phyloP scores from a whole-genome alignment of 2,888 invertebrate species.

The Papilio elwesi region DNA sequence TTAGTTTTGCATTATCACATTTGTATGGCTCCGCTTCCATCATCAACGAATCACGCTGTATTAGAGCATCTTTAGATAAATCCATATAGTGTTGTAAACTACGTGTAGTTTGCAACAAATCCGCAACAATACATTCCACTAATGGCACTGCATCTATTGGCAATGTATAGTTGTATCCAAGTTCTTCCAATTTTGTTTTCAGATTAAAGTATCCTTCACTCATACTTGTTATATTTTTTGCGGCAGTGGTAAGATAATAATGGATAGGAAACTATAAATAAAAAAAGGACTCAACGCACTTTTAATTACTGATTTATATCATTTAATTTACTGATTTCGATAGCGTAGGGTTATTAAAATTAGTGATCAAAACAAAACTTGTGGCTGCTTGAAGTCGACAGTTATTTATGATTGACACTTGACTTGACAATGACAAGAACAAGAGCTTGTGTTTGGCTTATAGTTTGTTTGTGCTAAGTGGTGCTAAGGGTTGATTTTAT shows the following conservation, averaged over 20 bases:
- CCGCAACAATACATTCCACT: conserved; percentile 91
- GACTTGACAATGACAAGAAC: no score
- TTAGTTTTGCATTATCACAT: conserved; percentile 90
- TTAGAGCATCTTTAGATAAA: conserved; percentile 87
- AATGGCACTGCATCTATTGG: conserved; percentile 91
- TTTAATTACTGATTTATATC: background rate
- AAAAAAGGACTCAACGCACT: background rate
- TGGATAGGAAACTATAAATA: background rate
- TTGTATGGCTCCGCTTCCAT: conserved; percentile 90
- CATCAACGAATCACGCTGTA: conserved; percentile 88
- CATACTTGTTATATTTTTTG: conserved; percentile 1
- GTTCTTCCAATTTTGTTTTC: conserved; percentile 88
- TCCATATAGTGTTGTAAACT: conserved; percentile 93
- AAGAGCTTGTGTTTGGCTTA: no score
- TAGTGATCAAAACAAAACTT: conserved; percentile 11
- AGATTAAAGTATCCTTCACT: conserved; percentile 33
- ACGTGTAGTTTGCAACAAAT: conserved; percentile 94
- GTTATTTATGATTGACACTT: background rate
- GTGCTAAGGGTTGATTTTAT: no score
- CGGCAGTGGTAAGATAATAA: background rate
- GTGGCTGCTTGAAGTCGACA: background rate
- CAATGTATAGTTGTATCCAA: conserved; percentile 92
- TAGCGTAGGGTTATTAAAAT: background rate
- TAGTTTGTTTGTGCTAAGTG: no score
- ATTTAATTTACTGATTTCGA: background rate